These are phyloP conservation scores for Lasioglossum baleicum DNA, from an alignment of 1,140 invertebrate genomes.

Conservation along the genomic window DNA sequence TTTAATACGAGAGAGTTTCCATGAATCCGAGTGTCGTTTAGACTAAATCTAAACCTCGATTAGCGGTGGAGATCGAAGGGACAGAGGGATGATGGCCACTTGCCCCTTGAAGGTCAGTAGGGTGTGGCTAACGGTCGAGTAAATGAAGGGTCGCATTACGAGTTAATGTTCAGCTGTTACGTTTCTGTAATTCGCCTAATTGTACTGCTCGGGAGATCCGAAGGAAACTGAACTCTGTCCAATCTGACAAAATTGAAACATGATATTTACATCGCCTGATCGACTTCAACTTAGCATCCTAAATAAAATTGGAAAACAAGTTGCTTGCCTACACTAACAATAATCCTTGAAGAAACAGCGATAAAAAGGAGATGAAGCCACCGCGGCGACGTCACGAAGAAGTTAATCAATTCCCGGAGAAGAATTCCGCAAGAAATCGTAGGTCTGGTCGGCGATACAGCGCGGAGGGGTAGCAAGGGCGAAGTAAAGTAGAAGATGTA, in stretches of 20 bases:
- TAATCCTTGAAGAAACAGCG: too few relatives aligned
- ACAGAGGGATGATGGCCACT: constrained; percentile 69
- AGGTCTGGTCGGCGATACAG: constrained; percentile 27
- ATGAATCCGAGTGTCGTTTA: background rate
- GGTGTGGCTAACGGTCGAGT: constrained; percentile 77
- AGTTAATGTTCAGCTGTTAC: constrained; percentile 80
- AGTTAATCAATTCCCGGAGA: background rate
- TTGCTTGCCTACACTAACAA: too few relatives aligned
- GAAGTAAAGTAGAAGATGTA: constrained; percentile 1
- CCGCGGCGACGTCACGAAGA: background rate
- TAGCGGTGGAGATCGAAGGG: constrained; percentile 66
- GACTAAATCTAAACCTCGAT: constrained; percentile 67
- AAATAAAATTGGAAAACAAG: too few relatives aligned
- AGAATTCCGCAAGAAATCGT: background rate
- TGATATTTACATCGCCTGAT: too few relatives aligned
- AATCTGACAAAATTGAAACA: background rate
- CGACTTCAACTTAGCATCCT: too few relatives aligned
- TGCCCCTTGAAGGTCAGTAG: constrained; percentile 57
- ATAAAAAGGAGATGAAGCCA: background rate
- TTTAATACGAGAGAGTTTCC: background rate
- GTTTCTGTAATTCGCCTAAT: constrained; percentile 78
- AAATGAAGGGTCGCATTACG: constrained; percentile 80
- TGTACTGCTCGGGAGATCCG: constrained; percentile 68
- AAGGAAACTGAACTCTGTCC: constrained; percentile 45
- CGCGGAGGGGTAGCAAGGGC: too few relatives aligned